Conservation (phyloP, 2,113 vertebrate species). For the Sisor rabdophorus region DNA sequence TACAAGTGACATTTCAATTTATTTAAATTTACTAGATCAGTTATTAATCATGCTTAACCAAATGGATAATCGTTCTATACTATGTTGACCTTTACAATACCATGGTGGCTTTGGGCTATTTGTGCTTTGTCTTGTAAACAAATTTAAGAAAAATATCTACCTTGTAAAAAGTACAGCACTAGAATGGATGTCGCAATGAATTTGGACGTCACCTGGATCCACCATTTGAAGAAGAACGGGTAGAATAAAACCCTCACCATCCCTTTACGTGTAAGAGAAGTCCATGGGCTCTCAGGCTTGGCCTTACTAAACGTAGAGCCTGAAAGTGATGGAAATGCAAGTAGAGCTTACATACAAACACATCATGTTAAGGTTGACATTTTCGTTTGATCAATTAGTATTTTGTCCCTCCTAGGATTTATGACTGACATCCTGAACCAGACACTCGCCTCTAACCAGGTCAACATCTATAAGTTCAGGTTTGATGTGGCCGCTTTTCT, state of each 20-base stretch:
- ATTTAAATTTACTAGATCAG: background rate
- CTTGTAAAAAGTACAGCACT: conserved; percentile 89
- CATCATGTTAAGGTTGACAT: no score
- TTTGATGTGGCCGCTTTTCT: conserved; percentile 86
- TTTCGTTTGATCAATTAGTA: background rate
- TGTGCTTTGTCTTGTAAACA: background rate
- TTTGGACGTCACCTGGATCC: conserved; percentile 93
- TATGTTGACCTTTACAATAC: background rate
- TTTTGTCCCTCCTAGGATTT: no score
- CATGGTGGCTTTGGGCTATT: background rate
- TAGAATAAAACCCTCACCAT: conserved; percentile 91
- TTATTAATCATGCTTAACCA: background rate
- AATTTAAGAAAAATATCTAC: conserved; percentile 58
- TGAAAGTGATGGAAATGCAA: conserved; percentile 49
- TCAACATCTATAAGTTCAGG: conserved; percentile 94
- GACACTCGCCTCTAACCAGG: conserved; percentile 83
- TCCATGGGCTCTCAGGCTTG: conserved; percentile 94
- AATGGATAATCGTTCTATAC: background rate
- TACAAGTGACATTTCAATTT: no score
- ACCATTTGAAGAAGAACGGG: conserved; percentile 92
- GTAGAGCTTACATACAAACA: conserved; percentile 4
- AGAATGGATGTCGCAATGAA: conserved; percentile 85
- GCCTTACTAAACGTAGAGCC: conserved; percentile 97
- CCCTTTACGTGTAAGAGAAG: conserved; percentile 87
- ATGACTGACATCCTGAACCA: background rate